Evolutionary conservation across 2,797 vertebrate species (phyloP), one percentile per base, ranked within the genome.

Genomic region (Pipistrellus pygmaeus): DNA sequence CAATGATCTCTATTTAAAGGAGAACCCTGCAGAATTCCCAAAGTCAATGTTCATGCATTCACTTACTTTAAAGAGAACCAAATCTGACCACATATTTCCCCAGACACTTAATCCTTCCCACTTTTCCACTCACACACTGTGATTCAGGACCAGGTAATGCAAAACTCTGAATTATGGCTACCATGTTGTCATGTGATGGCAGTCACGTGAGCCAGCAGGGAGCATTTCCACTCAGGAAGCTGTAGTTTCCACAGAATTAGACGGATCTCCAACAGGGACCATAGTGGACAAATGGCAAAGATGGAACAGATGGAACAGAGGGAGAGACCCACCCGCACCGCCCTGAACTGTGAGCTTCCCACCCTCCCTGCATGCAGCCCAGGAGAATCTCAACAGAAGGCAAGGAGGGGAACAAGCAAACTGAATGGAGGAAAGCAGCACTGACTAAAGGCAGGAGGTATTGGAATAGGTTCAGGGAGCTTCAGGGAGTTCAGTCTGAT

Each of bases 81-180:
- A 23, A 75, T 84, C 11, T 46, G 35, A 85, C 46, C 32, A 53
- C 1, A 0, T 27, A 25, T 44, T 64, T 92, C 23, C 10, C 41
- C 57, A 48, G 88, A 96, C 20, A 44, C 48, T 72, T 53, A 38
- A 83, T 48, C 25, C 68, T 90, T n/a, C 41, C 78, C 15, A 3
- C 32, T 18, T 35, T 85, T 60, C 81, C 53, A 21, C 35, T 64
- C 73, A 62, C 11, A 17, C 5, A 32, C 72, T 30, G 25, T 55
- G 12, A 71, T 30, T 90, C 88, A 60, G 32, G 2, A 5, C 23
- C n/a, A 23, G 8, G 46, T 17, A 5, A 60, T 35, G 69, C 13
- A 35, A 23, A 44, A 68, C 13, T 30, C 75, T 35, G 68, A 66
- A 48, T 44, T 25, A 35, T 4, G 4, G 62, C 62, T 76, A 21